A percentile compares a stretch with the other conserved stretches of the same genome.
Evolutionary conservation across 2,797 vertebrate genomes (phyloP).

Genomic region (Pipistrellus nathusii): DNA sequence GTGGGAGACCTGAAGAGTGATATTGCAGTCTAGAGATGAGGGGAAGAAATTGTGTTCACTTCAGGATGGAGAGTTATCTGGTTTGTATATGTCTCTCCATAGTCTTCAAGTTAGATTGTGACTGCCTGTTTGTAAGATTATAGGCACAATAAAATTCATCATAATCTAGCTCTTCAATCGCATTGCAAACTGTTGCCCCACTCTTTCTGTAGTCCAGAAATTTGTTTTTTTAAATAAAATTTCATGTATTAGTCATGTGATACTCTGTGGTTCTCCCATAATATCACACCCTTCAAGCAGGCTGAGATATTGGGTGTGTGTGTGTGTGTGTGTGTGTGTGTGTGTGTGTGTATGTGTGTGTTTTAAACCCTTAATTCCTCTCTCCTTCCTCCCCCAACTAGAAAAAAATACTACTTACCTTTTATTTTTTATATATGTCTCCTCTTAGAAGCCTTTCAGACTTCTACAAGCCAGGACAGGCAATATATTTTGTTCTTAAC

Average conservation of each 20-base stretch:
- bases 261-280: neutral
- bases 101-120: neutral
- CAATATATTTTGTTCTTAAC: neutral
- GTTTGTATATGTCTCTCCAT: neutral
- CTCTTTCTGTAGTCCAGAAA: neutral
- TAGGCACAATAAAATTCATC: neutral
- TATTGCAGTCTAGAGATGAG: neutral
- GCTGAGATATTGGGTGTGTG: neutral
- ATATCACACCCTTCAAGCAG: neutral
- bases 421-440: neutral
- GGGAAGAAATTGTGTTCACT: neutral
- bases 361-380: neutral
- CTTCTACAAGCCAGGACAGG: neutral
- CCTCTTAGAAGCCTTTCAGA: neutral
- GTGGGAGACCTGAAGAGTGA: neutral
- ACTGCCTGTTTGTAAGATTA: neutral
- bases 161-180: neutral
- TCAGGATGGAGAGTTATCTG: neutral
- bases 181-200: neutral
- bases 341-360: neutral
- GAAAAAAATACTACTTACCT: neutral
- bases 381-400: neutral
- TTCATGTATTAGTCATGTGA: neutral
- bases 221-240: neutral
- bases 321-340: neutral